These are phyloP conservation scores for Chaetodon trifascialis DNA, from an alignment of 2,113 vertebrate genomes.

Conservation along the genomic window DNA sequence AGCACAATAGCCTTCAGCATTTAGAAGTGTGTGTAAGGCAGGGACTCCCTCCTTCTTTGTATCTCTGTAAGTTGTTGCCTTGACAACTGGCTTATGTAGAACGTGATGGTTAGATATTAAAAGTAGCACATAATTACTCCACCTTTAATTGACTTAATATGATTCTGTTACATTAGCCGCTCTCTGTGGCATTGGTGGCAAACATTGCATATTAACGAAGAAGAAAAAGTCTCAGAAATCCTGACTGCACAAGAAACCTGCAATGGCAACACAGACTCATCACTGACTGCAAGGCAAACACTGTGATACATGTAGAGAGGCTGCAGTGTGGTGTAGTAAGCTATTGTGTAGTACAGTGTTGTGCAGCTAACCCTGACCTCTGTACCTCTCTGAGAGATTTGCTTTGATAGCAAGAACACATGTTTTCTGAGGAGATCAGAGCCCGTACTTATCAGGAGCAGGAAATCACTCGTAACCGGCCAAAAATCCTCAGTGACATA, in stretches of 20 bases:
- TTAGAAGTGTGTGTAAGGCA: not conserved
- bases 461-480: not conserved
- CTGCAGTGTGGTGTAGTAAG: not conserved
- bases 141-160: not conserved
- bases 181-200: not conserved
- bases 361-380: not conserved
- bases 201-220: not conserved
- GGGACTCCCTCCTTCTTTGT: not conserved
- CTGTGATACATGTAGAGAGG: not conserved
- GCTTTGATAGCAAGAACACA: not conserved
- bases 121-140: not conserved
- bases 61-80: conserved; percentile 1
- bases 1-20: not conserved
- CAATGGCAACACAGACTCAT: not conserved
- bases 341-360: too few species aligned
- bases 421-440: not conserved
- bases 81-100: conserved; percentile 16
- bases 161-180: too few species aligned
- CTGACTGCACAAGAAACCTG: not conserved
- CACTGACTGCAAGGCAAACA: not conserved
- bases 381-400: not conserved
- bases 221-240: not conserved
- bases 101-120: not conserved
- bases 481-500: not conserved
- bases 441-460: not conserved